Conservation (phyloP, 92 coral and sea anemone species). For the Epizoanthus illoricatus region DNA sequence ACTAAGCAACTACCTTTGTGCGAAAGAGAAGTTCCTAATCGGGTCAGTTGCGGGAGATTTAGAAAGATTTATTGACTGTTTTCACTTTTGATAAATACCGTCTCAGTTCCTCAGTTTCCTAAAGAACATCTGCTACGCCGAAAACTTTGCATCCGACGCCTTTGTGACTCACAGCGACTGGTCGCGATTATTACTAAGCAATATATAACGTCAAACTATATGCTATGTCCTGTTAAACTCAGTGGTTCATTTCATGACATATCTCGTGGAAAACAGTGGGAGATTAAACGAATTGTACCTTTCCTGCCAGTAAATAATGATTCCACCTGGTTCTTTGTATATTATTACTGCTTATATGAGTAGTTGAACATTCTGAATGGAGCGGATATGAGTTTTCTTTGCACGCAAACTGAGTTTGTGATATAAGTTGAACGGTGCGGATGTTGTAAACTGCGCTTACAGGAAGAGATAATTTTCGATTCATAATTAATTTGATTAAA, state of each 20-base stretch:
- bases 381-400: constrained; percentile 7
- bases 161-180: too few relatives aligned
- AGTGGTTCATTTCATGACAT: not conserved
- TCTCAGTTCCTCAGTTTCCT: too few relatives aligned
- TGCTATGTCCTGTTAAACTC: not conserved
- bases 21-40: too few relatives aligned
- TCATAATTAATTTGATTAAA: constrained; percentile 16
- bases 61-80: too few relatives aligned
- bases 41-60: too few relatives aligned
- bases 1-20: too few relatives aligned
- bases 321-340: not conserved
- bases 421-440: not conserved
- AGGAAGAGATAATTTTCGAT: constrained; percentile 15
- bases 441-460: not conserved
- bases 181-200: too few relatives aligned
- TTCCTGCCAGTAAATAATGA: not conserved
- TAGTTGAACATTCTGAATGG: not conserved
- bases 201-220: too few relatives aligned
- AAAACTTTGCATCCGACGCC: too few relatives aligned
- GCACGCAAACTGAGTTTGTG: not conserved
- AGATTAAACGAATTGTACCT: not conserved
- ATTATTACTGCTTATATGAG: not conserved
- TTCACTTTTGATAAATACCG: too few relatives aligned
- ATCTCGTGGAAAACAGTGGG: constrained; percentile 10
- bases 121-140: too few relatives aligned